A percentile compares a stretch with the other conserved stretches of the same genome.
Evolutionary conservation across 2,113 vertebrate genomes (phyloP).

Genomic region (Oxyura jamaicensis): DNA sequence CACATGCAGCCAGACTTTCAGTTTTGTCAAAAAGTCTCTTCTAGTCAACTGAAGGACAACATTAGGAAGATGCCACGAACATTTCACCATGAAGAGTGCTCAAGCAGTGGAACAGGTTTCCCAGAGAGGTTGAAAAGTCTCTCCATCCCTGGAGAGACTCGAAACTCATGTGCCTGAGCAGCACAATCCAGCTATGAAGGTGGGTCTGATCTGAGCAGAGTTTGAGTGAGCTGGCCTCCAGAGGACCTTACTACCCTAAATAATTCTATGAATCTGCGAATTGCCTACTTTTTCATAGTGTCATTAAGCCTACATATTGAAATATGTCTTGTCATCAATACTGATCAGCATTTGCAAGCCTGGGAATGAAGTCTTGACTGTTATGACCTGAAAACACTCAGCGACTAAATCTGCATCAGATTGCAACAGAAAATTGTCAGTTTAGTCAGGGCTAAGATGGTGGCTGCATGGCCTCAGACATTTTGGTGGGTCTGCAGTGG

Average conservation of each 20-base stretch:
- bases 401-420: neutral
- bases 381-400: fast-evolving
- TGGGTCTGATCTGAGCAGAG: neutral
- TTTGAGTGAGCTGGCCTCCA: neutral
- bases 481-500: neutral
- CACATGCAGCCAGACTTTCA: neutral
- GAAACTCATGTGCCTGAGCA: neutral
- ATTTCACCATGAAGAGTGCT: neutral
- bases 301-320: neutral
- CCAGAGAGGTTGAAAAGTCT: neutral
- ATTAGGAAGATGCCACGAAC: neutral
- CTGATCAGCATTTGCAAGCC: neutral
- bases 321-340: neutral
- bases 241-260: neutral
- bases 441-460: fast-evolving
- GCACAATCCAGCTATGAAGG: neutral
- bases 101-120: neutral
- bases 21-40: neutral
- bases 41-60: neutral
- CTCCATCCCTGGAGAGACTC: neutral
- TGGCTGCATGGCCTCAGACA: neutral
- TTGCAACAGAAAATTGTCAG: neutral
- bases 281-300: neutral
- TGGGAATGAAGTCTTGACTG: neutral
- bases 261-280: neutral